Percentiles rank a stretch among this genome's conserved stretches.
Evolutionary conservation across 2,888 invertebrate genomes (phyloP).

Genomic region (Prosapia bicincta): DNA sequence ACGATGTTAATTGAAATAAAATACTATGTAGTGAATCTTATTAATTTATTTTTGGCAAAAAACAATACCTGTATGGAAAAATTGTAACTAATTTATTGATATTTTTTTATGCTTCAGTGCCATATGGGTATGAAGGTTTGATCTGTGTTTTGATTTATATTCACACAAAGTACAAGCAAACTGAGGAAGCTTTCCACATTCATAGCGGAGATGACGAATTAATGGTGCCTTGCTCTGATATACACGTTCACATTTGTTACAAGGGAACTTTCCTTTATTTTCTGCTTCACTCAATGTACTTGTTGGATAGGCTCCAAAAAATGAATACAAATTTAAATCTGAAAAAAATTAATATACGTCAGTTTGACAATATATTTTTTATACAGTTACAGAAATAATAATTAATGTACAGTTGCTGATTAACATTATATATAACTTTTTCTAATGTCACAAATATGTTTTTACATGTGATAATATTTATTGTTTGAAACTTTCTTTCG

Average conservation of each 20-base stretch:
- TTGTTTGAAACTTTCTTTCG: no score
- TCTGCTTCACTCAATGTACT: not conserved
- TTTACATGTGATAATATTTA: no score
- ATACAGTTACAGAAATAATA: no score
- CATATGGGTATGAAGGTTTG: conserved; percentile 16
- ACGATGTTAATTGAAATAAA: no score
- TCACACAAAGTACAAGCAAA: conserved; percentile 46
- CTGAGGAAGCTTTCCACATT: conserved; percentile 46
- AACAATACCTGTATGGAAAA: no score
- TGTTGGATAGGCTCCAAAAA: not conserved
- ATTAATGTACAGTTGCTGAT: no score
- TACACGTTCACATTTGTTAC: conserved; percentile 35
- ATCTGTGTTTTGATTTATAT: conserved; percentile 37
- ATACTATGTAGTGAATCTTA: no score
- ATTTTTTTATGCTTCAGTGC: not conserved
- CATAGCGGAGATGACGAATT: conserved; percentile 43
- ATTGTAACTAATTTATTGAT: no score
- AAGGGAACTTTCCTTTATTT: not conserved
- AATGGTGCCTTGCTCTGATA: conserved; percentile 40
- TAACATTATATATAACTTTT: no score
- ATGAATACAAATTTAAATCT: not conserved
- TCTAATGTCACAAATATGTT: no score
- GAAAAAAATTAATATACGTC: not conserved
- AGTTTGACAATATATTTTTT: no score
- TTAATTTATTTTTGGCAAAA: no score